Evolutionary conservation across 1,140 invertebrate genomes (phyloP).

Genomic region (Subanguina moxae): DNA sequence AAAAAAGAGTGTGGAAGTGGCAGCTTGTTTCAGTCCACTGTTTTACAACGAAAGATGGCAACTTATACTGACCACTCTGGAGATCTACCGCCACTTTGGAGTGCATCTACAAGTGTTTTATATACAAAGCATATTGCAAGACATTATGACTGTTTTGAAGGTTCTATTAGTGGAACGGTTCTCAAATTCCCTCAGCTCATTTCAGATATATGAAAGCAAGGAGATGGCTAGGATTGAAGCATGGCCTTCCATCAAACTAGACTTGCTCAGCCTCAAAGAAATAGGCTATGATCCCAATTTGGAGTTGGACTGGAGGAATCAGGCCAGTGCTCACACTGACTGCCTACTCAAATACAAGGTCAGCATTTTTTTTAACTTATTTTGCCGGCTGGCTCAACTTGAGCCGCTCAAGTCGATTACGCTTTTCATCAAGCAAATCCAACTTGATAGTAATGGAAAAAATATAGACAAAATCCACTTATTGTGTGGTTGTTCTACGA

Average conservation of each 20-base stretch:
- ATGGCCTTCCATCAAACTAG: conserved; percentile 33
- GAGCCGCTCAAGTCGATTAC: not conserved
- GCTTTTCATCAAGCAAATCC: too few species aligned
- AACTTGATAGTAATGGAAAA: too few species aligned
- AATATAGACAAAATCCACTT: too few species aligned
- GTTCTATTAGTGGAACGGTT: conserved; percentile 3
- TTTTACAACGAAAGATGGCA: conserved; percentile 53
- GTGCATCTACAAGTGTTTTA: conserved; percentile 51
- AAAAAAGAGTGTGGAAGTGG: conserved; percentile 20
- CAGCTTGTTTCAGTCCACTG: conserved; percentile 46
- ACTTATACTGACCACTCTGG: conserved; percentile 44
- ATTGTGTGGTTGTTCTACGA: too few species aligned
- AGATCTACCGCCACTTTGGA: conserved; percentile 50
- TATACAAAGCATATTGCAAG: conserved; percentile 46
- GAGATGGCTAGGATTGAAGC: conserved; percentile 36
- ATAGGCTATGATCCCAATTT: conserved; percentile 44
- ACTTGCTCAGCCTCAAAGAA: not conserved
- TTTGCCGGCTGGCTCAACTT: not conserved
- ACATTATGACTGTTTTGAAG: conserved; percentile 24
- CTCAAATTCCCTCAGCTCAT: not conserved
- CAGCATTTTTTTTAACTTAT: not conserved
- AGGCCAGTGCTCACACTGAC: conserved; percentile 52
- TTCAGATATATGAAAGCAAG: conserved; percentile 31
- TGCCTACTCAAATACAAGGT: conserved; percentile 54
- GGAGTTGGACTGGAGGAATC: conserved; percentile 51